Conservation (phyloP, 2,888 invertebrate genomes). For the Anticlea derivata region DNA sequence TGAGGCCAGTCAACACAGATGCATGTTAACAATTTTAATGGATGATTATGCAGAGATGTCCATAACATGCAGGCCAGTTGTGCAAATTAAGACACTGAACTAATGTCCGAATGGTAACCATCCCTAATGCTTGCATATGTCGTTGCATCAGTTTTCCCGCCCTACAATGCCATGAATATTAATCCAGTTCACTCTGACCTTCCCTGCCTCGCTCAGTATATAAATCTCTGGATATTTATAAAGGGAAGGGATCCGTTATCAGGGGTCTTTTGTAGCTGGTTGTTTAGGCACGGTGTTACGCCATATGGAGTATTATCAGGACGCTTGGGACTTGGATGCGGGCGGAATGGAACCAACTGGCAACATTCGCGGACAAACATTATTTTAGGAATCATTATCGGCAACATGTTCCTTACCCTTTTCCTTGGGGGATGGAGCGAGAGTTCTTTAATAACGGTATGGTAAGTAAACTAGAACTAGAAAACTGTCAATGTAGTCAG, state of each 20-base stretch:
- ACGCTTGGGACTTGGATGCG: slow-evolving; percentile 74
- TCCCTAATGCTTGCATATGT: slow-evolving; percentile 82
- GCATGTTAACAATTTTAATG: background rate
- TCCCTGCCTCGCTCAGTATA: slow-evolving; percentile 23
- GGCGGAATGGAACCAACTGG: slow-evolving; percentile 76
- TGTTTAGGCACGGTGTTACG: slow-evolving; percentile 68
- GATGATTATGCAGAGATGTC: slow-evolving; percentile 6
- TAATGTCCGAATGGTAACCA: slow-evolving; percentile 72
- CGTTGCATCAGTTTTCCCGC: slow-evolving; percentile 75
- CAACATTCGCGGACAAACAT: slow-evolving; percentile 62
- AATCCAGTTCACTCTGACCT: slow-evolving; percentile 51
- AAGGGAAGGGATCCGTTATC: slow-evolving; percentile 20
- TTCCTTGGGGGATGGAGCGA: slow-evolving; percentile 21
- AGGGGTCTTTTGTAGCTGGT: slow-evolving; percentile 55
- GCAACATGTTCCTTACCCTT: slow-evolving; percentile 35
- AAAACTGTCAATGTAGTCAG: background rate
- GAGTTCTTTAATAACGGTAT: slow-evolving; percentile 5
- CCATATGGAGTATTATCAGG: slow-evolving; percentile 82
- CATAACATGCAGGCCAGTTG: slow-evolving; percentile 57
- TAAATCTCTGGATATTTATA: background rate
- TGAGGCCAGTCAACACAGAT: too few species aligned
- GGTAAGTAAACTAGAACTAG: too few species aligned
- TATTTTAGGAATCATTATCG: slow-evolving; percentile 46
- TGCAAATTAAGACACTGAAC: slow-evolving; percentile 60
- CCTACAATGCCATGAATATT: slow-evolving; percentile 69